Evolutionary conservation across 2,888 invertebrate species (phyloP).

Genomic region (Ormia ochracea): DNA sequence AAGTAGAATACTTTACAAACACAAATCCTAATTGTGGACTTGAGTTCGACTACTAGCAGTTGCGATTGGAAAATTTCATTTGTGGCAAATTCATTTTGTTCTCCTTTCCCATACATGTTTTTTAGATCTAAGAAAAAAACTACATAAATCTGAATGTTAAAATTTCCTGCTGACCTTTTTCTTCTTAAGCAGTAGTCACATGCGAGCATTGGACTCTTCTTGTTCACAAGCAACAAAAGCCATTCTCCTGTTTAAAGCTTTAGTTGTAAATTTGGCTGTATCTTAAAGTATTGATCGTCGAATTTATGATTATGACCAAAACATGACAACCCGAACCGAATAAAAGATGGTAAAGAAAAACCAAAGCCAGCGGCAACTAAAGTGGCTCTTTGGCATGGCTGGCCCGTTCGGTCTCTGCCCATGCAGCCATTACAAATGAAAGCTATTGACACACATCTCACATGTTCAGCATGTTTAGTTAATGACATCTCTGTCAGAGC

Average conservation of each 20-base stretch:
- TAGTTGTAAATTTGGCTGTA: constrained; percentile 32
- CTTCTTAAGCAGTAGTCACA: neutral
- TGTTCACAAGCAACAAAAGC: neutral
- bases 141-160: neutral
- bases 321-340: constrained; percentile 48
- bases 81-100: no score
- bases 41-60: no score
- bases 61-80: no score
- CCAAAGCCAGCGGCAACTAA: constrained; percentile 19
- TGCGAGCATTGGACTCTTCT: constrained; percentile 1
- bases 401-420: neutral
- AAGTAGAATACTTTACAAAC: no score
- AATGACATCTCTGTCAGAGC: constrained; percentile 40
- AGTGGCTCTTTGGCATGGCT: neutral
- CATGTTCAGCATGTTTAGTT: constrained; percentile 13
- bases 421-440: constrained; percentile 1
- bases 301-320: constrained; percentile 61
- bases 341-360: neutral
- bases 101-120: neutral
- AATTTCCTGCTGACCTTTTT: neutral
- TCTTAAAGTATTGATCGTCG: constrained; percentile 45
- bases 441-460: constrained; percentile 54
- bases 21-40: no score
- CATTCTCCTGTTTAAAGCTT: neutral
- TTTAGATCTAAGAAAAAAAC: neutral